Percentiles rank a stretch among this genome's conserved stretches.
Conservation (phyloP, 2,113 vertebrate species). For the Merops nubicus region DNA sequence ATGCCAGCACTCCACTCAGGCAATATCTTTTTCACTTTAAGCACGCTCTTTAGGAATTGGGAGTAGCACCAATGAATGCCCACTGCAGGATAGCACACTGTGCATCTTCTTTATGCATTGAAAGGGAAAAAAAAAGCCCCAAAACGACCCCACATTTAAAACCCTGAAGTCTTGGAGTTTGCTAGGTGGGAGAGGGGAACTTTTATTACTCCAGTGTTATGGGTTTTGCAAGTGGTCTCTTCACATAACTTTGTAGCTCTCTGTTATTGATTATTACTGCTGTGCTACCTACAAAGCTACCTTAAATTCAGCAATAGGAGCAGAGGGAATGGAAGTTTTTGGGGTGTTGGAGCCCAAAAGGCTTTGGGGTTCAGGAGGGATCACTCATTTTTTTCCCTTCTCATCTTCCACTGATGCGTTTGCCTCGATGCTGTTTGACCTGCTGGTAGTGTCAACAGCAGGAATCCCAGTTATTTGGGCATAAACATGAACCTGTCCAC, state of each 20-base stretch:
- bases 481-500: background rate
- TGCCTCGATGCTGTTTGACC: background rate
- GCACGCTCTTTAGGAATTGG: background rate
- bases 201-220: background rate
- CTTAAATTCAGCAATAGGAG: background rate
- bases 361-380: background rate
- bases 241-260: background rate
- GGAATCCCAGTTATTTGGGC: background rate
- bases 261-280: background rate
- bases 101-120: background rate
- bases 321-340: background rate
- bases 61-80: background rate
- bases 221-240: background rate
- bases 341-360: background rate
- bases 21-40: slow-evolving; percentile 16
- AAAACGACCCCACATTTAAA: background rate
- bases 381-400: background rate
- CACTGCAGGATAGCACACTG: background rate
- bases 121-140: background rate
- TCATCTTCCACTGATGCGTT: background rate
- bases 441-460: background rate
- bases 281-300: background rate
- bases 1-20: slow-evolving; percentile 41
- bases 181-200: background rate
- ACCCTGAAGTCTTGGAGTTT: background rate